These are phyloP conservation scores for Neogale vison DNA, from an alignment of 2,113 vertebrate genomes.

Conservation along the genomic window DNA sequence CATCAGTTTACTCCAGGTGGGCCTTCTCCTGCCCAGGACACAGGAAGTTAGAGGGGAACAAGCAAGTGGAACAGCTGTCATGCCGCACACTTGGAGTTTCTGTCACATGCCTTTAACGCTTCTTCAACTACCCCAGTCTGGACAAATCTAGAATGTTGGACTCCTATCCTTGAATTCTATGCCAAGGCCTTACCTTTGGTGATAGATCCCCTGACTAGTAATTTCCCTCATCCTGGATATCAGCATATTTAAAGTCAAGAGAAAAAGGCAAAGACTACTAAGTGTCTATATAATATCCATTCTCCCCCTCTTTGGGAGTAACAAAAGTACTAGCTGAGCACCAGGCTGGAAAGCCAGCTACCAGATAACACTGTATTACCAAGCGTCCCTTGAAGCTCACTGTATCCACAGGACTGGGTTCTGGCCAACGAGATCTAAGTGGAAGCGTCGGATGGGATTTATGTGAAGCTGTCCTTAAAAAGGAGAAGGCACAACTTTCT, in stretches of 20 bases:
- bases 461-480: background rate
- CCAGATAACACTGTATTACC: background rate
- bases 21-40: background rate
- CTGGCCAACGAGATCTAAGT: background rate
- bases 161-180: background rate
- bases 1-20: background rate
- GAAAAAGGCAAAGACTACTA: background rate
- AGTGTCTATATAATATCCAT: background rate
- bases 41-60: background rate
- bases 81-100: background rate
- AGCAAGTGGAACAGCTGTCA: rapidly evolving
- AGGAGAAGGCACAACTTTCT: background rate
- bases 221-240: background rate
- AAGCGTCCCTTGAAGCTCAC: background rate
- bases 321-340: background rate
- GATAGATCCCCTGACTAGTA: background rate
- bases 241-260: background rate
- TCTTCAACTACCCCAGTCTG: background rate
- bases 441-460: background rate
- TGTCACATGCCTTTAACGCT: too few species aligned
- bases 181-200: background rate
- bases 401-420: background rate
- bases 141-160: background rate
- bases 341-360: background rate
- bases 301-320: background rate